Conservation (phyloP, 2,888 invertebrate genomes). For the Blastobasis adustella region DNA sequence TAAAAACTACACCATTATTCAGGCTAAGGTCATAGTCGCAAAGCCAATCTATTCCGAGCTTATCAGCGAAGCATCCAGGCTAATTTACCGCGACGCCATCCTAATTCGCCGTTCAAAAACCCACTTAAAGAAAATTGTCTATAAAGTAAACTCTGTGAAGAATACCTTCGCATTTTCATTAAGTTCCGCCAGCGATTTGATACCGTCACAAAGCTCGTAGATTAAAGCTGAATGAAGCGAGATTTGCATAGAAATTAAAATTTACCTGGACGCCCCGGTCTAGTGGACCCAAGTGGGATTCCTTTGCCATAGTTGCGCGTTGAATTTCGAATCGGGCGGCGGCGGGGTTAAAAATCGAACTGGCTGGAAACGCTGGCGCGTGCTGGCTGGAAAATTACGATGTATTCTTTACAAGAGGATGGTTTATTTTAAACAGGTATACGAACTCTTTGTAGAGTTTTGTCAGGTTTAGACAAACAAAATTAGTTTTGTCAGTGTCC, state of each 20-base stretch:
- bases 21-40: background rate
- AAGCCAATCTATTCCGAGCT: background rate
- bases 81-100: background rate
- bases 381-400: no score
- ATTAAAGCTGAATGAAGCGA: slow-evolving; percentile 65
- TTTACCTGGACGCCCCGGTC: slow-evolving; percentile 58
- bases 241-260: slow-evolving; percentile 75
- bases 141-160: slow-evolving; percentile 7
- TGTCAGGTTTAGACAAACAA: no score
- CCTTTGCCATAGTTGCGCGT: slow-evolving; percentile 28
- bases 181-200: slow-evolving; percentile 59
- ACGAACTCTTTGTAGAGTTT: no score
- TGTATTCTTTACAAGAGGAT: no score
- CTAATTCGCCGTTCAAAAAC: background rate
- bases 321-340: background rate
- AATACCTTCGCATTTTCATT: slow-evolving; percentile 50
- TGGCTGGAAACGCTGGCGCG: background rate
- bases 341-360: slow-evolving; percentile 2
- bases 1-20: no score
- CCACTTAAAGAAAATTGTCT: slow-evolving; percentile 3
- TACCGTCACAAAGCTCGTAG: slow-evolving; percentile 62
- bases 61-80: background rate
- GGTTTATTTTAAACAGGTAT: no score
- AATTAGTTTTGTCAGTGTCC: no score
- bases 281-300: slow-evolving; percentile 59